Conservation (phyloP, 2,888 invertebrate species). For the Malthinus seriepunctatus region DNA sequence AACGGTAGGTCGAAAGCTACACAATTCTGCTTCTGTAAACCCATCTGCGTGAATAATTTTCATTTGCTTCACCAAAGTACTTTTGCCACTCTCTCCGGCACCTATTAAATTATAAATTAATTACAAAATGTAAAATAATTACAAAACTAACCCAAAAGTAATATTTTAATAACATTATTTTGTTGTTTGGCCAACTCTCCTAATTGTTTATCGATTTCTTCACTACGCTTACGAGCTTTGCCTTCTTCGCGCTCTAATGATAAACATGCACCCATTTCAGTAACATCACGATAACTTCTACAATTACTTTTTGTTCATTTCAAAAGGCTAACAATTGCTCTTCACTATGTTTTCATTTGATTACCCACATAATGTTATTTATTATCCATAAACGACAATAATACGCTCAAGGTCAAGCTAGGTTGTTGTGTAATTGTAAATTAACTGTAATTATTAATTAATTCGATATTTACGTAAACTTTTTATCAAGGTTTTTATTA, state of each 20-base stretch:
- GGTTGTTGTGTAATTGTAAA: no score
- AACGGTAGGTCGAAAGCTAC: slow-evolving; percentile 66
- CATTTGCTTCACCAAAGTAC: slow-evolving; percentile 71
- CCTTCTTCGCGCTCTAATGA: slow-evolving; percentile 65
- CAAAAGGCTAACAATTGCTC: no score
- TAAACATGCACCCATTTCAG: slow-evolving; percentile 65
- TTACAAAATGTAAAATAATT: not conserved
- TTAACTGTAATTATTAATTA: no score
- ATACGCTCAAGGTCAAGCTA: no score
- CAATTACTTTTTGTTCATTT: not conserved
- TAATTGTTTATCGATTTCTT: slow-evolving; percentile 64
- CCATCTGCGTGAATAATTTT: slow-evolving; percentile 71
- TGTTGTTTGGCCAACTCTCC: slow-evolving; percentile 62
- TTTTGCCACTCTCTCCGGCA: slow-evolving; percentile 70
- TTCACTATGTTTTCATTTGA: no score
- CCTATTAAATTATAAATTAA: slow-evolving; percentile 50
- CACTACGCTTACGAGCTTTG: slow-evolving; percentile 62
- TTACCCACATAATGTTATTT: no score
- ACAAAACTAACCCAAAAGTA: slow-evolving; percentile 59
- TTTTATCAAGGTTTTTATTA: no score
- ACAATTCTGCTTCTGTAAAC: slow-evolving; percentile 63
- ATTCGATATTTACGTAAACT: no score
- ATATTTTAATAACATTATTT: slow-evolving; percentile 64
- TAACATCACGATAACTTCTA: slow-evolving; percentile 42
- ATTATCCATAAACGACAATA: no score